phyloP scores from a whole-genome alignment of 2,113 vertebrate species.

The Emydocephalus ijimae region DNA sequence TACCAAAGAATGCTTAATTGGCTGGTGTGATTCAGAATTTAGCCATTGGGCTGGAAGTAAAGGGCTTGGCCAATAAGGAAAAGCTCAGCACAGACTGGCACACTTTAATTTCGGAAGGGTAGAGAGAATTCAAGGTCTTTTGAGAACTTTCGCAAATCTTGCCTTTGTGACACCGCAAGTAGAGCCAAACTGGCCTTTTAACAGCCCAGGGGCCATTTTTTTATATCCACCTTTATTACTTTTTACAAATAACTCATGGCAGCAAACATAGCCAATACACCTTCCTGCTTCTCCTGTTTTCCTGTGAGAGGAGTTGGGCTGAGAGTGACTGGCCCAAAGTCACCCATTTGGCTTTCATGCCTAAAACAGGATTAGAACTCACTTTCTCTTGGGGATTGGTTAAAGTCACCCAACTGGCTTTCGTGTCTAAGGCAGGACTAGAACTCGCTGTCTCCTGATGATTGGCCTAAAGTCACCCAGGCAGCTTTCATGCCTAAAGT shows the following conservation, averaged over 20 bases:
- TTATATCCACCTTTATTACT: background rate
- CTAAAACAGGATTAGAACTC: background rate
- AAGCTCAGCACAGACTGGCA: slow-evolving; percentile 47
- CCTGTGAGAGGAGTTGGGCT: background rate
- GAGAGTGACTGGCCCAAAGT: background rate
- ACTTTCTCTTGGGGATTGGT: background rate
- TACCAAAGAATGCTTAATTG: slow-evolving; percentile 70
- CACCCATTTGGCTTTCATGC: too few species aligned
- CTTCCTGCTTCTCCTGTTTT: background rate
- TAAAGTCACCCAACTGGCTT: too few species aligned
- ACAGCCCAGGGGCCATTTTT: background rate
- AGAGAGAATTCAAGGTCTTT: slow-evolving; percentile 37
- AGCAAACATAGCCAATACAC: background rate
- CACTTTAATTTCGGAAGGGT: slow-evolving; percentile 55
- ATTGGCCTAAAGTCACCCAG: background rate
- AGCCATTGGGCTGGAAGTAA: slow-evolving; percentile 69
- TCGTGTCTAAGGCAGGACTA: background rate
- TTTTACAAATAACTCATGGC: background rate
- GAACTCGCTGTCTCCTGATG: background rate
- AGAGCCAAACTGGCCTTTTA: slow-evolving; percentile 17
- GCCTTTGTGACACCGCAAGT: background rate
- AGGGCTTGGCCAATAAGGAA: slow-evolving; percentile 63
- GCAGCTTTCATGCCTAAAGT: too few species aligned
- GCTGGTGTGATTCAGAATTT: slow-evolving; percentile 67
- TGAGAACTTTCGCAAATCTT: slow-evolving; percentile 51